Conservation (phyloP, 2,888 invertebrate species). For the Tetanocera ferruginea region DNA sequence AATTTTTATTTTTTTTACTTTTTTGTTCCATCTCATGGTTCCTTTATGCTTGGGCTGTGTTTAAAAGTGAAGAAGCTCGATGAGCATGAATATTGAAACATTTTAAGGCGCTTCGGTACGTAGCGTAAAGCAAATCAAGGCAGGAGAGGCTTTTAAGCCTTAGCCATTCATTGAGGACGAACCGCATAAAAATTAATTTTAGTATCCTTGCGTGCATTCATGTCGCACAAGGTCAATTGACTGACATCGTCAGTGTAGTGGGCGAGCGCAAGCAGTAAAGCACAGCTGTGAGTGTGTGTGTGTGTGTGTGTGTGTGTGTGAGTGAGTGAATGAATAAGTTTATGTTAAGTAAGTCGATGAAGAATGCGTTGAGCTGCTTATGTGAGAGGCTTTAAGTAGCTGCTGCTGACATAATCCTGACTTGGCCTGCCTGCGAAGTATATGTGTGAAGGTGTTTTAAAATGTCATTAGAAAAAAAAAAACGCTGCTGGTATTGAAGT, state of each 20-base stretch:
- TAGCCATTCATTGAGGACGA: conserved; percentile 9
- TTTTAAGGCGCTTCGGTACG: too few relatives aligned
- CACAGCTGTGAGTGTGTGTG: background rate
- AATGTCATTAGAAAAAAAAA: background rate
- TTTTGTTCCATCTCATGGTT: too few relatives aligned
- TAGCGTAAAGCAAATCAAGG: too few relatives aligned
- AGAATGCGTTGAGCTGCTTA: background rate
- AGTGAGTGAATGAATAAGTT: background rate
- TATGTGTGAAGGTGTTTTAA: background rate
- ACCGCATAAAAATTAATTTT: conserved; percentile 31
- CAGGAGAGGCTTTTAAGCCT: too few relatives aligned
- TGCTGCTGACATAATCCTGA: background rate
- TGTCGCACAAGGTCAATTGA: conserved; percentile 16
- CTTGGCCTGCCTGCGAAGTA: too few relatives aligned
- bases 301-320: background rate
- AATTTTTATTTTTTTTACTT: too few relatives aligned
- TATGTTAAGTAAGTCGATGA: conserved; percentile 1
- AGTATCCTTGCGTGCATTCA: conserved; percentile 2
- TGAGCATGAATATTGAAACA: too few relatives aligned
- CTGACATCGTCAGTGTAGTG: background rate
- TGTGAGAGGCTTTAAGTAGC: background rate
- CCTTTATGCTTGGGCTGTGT: too few relatives aligned
- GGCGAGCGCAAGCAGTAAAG: background rate
- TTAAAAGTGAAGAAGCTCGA: too few relatives aligned
- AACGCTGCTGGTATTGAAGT: background rate